Evolutionary conservation across 2,797 vertebrate genomes (phyloP).

Genomic region (Enteromius anoplus): DNA sequence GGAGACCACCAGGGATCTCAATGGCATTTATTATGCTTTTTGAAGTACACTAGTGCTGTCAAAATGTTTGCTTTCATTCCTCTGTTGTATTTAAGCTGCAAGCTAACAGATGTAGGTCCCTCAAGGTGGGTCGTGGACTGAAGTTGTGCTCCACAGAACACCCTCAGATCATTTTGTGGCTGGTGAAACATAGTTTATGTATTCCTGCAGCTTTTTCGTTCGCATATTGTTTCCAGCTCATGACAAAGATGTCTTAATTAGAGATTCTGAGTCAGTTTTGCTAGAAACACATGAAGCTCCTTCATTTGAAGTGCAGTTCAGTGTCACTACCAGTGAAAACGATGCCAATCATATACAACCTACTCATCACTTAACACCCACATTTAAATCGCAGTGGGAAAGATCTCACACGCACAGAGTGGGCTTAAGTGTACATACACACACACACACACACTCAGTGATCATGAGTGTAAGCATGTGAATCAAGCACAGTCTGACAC

Average conservation of each 20-base stretch:
- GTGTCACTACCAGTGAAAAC: conserved; percentile 13
- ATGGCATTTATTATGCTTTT: conserved; percentile 17
- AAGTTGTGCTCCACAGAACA: conserved; percentile 27
- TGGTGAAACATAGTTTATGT: conserved; percentile 23
- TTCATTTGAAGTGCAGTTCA: conserved; percentile 39
- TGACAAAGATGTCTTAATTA: conserved; percentile 7
- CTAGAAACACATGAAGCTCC: conserved; percentile 9
- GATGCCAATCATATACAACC: conserved; percentile 2
- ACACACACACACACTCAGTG: conserved; percentile 11
- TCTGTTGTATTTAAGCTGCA: conserved; percentile 9
- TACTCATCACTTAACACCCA: conserved; percentile 30
- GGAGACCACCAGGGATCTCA: conserved; percentile 30
- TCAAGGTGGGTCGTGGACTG: not conserved
- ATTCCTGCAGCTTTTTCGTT: conserved; percentile 50
- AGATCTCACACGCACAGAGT: conserved; percentile 30
- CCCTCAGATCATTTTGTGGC: conserved; percentile 33
- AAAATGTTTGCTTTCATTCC: conserved; percentile 24
- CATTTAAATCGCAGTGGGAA: conserved; percentile 21
- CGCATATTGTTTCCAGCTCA: not conserved
- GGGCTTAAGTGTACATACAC: not conserved
- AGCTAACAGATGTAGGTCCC: not conserved
- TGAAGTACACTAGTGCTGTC: conserved; percentile 7
- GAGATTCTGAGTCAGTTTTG: conserved; percentile 38
- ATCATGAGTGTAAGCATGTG: conserved; percentile 32
- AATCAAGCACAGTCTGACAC: conserved; percentile 40